Evolutionary conservation across 2,888 invertebrate species (phyloP).

Genomic region (Drosophila leonis): DNA sequence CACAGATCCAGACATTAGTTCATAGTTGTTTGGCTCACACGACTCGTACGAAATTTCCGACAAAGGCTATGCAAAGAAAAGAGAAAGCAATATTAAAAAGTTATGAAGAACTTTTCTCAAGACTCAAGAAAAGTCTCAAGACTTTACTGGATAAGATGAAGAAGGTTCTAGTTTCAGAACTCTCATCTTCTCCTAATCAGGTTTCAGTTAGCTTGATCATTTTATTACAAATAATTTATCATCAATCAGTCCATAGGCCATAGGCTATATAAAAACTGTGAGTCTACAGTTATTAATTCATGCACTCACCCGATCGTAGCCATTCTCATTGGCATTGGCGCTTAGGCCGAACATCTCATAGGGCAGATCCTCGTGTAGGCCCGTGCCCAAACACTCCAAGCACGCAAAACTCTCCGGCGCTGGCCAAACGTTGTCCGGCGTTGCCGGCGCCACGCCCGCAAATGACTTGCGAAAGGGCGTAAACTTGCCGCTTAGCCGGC

Average conservation of each 20-base stretch:
- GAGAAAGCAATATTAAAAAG: neutral
- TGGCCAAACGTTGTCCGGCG: slow-evolving; percentile 84
- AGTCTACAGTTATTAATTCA: no score
- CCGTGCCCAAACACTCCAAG: slow-evolving; percentile 83
- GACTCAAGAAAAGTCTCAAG: no score
- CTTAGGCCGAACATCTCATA: slow-evolving; percentile 85
- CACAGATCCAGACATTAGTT: slow-evolving; percentile 78
- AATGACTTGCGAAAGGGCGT: slow-evolving; percentile 82
- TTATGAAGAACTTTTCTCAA: no score
- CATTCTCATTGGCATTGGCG: slow-evolving; percentile 81
- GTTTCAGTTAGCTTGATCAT: no score
- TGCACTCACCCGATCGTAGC: slow-evolving; percentile 83
- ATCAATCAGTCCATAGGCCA: no score
- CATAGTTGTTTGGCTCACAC: slow-evolving; percentile 84
- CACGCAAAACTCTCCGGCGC: slow-evolving; percentile 85
- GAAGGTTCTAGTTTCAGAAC: no score
- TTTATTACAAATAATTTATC: no score
- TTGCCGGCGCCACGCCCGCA: slow-evolving; percentile 73
- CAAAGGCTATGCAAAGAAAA: slow-evolving; percentile 74
- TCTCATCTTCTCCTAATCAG: no score
- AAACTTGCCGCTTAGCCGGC: slow-evolving; percentile 76
- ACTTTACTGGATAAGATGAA: no score
- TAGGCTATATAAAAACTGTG: no score
- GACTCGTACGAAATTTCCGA: slow-evolving; percentile 86
- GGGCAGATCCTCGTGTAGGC: slow-evolving; percentile 84